Evolutionary conservation across 1,140 invertebrate species (phyloP).

Genomic region (Drosophila equinoxialis): DNA sequence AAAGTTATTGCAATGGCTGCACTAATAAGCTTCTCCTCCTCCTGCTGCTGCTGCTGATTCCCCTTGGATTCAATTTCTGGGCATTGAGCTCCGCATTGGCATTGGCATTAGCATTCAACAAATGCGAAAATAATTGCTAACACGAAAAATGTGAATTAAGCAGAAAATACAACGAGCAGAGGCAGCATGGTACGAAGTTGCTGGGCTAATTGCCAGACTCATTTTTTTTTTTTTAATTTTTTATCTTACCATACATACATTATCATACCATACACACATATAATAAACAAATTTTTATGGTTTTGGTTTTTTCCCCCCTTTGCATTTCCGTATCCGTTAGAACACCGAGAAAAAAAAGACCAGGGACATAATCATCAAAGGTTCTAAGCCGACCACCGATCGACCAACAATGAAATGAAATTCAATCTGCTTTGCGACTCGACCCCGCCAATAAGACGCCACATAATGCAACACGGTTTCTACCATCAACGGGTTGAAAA

Average conservation of each 20-base stretch:
- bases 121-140: conserved; percentile 79
- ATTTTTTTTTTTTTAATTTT: conserved; percentile 39
- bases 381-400: conserved; percentile 25
- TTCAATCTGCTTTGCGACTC: conserved; percentile 60
- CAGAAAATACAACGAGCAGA: neutral
- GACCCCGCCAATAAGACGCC: conserved; percentile 56
- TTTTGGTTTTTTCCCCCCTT: conserved; percentile 39
- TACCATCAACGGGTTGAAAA: neutral
- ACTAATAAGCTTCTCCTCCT: conserved; percentile 74
- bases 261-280: neutral
- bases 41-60: neutral
- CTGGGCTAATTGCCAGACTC: conserved; percentile 63
- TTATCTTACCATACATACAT: conserved; percentile 21
- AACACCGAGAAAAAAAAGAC: conserved; percentile 18
- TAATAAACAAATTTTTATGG: conserved; percentile 57
- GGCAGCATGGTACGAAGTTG: neutral
- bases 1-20: conserved; percentile 75
- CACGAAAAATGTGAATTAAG: conserved; percentile 49
- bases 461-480: conserved; percentile 66
- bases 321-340: conserved; percentile 71
- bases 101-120: conserved; percentile 74
- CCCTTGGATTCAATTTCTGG: conserved; percentile 7
- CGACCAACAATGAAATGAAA: conserved; percentile 60
- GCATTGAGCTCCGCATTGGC: neutral
- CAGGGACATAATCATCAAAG: conserved; percentile 61